Conservation (phyloP, 2,888 invertebrate species). For the Electrophaes corylata region DNA sequence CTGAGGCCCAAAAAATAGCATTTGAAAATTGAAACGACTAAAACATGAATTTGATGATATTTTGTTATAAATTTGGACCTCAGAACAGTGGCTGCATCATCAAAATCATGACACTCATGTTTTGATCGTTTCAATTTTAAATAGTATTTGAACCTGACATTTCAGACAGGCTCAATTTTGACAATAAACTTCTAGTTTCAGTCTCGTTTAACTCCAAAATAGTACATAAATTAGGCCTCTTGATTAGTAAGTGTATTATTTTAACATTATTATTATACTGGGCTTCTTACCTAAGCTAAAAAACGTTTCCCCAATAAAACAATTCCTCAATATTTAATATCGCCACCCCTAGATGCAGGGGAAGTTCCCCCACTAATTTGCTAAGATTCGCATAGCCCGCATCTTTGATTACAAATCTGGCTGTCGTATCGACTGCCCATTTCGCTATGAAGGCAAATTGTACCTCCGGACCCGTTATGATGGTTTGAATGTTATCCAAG, state of each 20-base stretch:
- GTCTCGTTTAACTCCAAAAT: too few relatives aligned
- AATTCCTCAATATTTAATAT: conserved; percentile 10
- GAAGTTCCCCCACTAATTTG: conserved; percentile 76
- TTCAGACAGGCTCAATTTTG: too few relatives aligned
- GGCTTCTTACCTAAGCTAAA: background rate
- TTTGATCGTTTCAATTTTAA: too few relatives aligned
- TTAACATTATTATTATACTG: background rate
- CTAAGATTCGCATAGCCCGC: conserved; percentile 79
- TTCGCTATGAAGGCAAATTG: conserved; percentile 51
- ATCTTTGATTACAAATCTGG: conserved; percentile 81
- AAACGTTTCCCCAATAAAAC: background rate
- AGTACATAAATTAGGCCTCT: too few relatives aligned
- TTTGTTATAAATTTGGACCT: too few relatives aligned
- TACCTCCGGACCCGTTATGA: background rate
- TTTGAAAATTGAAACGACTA: too few relatives aligned
- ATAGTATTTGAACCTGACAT: too few relatives aligned
- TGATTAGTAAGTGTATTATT: too few relatives aligned
- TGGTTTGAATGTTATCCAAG: background rate
- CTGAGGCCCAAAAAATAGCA: background rate
- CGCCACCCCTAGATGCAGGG: conserved; percentile 64
- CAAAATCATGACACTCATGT: too few relatives aligned
- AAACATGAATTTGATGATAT: too few relatives aligned
- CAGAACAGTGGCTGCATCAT: too few relatives aligned
- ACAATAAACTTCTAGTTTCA: too few relatives aligned
- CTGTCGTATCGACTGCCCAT: conserved; percentile 58